Evolutionary conservation across 2,888 invertebrate species (phyloP).

Genomic region (Drosophila cracens): DNA sequence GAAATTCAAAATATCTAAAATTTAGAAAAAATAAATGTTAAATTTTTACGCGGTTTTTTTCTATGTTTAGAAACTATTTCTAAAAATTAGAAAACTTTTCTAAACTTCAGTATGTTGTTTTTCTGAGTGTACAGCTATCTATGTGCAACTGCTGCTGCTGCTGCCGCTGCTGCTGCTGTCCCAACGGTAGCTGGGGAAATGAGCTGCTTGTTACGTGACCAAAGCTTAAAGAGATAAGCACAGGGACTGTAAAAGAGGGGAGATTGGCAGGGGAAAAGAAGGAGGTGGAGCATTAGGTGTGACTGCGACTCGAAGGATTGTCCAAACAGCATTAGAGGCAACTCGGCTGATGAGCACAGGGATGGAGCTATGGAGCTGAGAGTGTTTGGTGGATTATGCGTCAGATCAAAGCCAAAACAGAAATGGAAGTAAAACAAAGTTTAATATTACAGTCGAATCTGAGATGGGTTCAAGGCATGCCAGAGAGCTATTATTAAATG

Average conservation of each 20-base stretch:
- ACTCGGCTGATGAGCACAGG: conserved; percentile 18
- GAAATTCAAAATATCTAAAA: neutral
- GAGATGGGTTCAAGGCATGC: neutral
- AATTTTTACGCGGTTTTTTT: neutral
- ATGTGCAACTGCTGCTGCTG: conserved; percentile 12
- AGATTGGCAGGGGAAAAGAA: no score
- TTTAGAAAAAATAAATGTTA: neutral
- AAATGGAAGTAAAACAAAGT: conserved; percentile 2
- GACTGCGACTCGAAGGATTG: conserved; percentile 13
- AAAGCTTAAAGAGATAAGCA: conserved; percentile 12
- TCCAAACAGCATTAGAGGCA: conserved; percentile 28
- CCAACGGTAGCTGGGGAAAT: conserved; percentile 68
- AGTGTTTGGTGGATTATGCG: conserved; percentile 3
- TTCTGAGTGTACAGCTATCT: neutral
- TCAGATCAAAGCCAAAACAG: conserved; percentile 10
- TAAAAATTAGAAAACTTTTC: neutral
- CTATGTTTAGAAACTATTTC: neutral
- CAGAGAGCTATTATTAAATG: neutral
- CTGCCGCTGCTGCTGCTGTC: conserved; percentile 2
- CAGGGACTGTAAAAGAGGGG: neutral
- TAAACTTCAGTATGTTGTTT: neutral
- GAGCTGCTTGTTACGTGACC: conserved; percentile 72
- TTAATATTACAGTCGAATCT: neutral
- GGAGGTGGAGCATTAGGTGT: neutral
- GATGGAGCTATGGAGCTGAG: neutral